Base-by-base conservation (phyloP, 2,797 vertebrate species). In the Rhinoraja longicauda region DNA sequence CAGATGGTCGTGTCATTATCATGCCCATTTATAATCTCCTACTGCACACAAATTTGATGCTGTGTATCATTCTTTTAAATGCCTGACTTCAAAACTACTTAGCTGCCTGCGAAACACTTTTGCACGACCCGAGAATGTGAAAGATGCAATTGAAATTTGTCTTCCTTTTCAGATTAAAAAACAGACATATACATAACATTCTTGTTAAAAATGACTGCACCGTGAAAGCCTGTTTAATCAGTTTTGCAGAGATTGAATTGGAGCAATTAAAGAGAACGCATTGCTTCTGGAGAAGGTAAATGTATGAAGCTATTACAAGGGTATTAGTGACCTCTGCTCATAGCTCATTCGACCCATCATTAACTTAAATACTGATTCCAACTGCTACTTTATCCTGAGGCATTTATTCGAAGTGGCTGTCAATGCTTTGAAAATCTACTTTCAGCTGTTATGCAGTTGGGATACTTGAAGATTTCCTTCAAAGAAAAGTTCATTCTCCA, bases 381-480 rank as follows among this genome's bases (percentile, higher is more conserved):
- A 67, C 17, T 62, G 84, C 84, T 32, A 29, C n/a, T 36, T 21
- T 64, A 64, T 32, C 62, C 84, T 19, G 59, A 32, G 59, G n/a
- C 59, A 36, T 86, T 88, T 64, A 64, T 88, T 67, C 84, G 36
- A 88, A 88, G n/a, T 32, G 36, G 59, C n/a, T 36, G n/a, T 88
- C n/a, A 36, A 32, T 32, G 29, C 2, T 64, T 88, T 88, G 29
- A 86, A 32, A 88, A 88, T 59, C 32, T 19, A 67, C n/a, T 67
- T 32, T 67, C 62, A n/a, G 26, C n/a, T 62, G 19, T 88, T 88
- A 19, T 67, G 84, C 17, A 67, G n/a, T 67, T 62, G 36, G 7
- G n/a, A 6, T 36, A 7, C 15, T 67, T 36, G 36, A 88, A 64
- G 84, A 36, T 36, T 88, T 88, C 21, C 2, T 67, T 86, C n/a